Base-by-base conservation (phyloP, 2,888 invertebrate species). In the Alviniconcha strummeri region DNA sequence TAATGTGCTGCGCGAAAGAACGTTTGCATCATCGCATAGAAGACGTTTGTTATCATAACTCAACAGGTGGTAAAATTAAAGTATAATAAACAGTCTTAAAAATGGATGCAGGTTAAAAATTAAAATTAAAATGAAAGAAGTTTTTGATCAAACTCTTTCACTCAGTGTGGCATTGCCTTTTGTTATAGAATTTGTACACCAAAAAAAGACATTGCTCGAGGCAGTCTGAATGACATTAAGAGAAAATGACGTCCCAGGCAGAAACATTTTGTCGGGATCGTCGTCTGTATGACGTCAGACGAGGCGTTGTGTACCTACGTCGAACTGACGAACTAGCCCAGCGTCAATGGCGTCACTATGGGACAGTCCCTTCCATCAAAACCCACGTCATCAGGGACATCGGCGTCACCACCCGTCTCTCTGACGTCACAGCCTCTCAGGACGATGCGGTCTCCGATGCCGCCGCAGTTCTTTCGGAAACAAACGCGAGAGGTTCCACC, bases 281-380 rank as follows among this genome's bases (percentile, higher is more conserved):
- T 19, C 82, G 82, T 55, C 56, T 82, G 55, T 67, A 52, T 76
- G 82, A 82, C 82, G 82, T 82, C 77, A 82, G 56, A 56, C 52
- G 76, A 4, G 82, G 82, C 11, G 82, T 82, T 64, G 77, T 69
- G 67, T 76, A 76, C 54, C 36, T 82, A 69, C 82, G 82, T 52
- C 76, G 56, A 13, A 82, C 69, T 3, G 76, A 82, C 69, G 76
- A 82, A 9, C 77, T 82, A 7, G 82, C 82, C 0, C 77, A 67
- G 13, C 64, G 67, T 11, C 82, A 76, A 19, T 82, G 82, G 82
- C 82, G 82, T 69, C 82, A 82, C 60, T 82, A 82, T 56, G 82
- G 82, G 13, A 67, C 82, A 13, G 82, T 82, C 19, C 82, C 82
- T 8, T 60, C 82, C 64, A 82, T 82, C 77, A 67, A 17, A 77